A percentile compares a stretch with the other conserved stretches of the same genome.
Conservation (phyloP, 2,113 vertebrate genomes). For the Corvus hawaiiensis region DNA sequence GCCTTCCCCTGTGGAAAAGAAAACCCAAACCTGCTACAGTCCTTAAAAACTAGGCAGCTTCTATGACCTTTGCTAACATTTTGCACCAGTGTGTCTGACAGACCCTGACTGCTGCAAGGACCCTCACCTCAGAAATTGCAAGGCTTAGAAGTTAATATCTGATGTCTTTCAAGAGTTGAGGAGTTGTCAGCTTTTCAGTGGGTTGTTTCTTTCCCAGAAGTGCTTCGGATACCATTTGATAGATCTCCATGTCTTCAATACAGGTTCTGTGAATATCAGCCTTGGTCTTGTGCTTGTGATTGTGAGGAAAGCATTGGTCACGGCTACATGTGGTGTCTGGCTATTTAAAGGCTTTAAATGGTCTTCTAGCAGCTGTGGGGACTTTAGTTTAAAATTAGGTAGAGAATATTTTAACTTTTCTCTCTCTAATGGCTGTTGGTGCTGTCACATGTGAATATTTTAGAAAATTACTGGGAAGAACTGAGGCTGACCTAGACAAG, state of each 20-base stretch:
- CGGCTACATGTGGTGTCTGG: background rate
- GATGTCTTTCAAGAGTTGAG: background rate
- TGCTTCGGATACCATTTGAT: background rate
- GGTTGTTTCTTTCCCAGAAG: background rate
- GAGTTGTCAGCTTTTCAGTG: background rate
- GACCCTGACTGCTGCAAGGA: background rate
- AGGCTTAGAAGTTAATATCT: background rate
- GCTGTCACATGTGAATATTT: background rate
- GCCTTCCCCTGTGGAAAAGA: background rate
- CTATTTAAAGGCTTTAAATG: background rate
- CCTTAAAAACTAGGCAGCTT: background rate
- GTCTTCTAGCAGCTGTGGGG: background rate
- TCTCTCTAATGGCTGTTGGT: background rate
- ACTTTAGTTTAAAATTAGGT: background rate
- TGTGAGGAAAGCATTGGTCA: background rate
- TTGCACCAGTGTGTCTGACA: background rate
- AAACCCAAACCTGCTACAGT: background rate
- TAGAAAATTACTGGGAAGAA: background rate
- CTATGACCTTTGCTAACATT: background rate
- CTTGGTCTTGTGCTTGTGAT: background rate
- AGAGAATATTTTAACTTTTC: background rate
- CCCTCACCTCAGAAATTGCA: background rate
- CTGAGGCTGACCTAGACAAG: background rate
- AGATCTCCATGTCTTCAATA: fast-evolving
- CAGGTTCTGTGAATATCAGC: background rate